A percentile compares a stretch with the other conserved stretches of the same genome.
Evolutionary conservation across 1,140 invertebrate species (phyloP).

Genomic region (Platyscapa corneri): DNA sequence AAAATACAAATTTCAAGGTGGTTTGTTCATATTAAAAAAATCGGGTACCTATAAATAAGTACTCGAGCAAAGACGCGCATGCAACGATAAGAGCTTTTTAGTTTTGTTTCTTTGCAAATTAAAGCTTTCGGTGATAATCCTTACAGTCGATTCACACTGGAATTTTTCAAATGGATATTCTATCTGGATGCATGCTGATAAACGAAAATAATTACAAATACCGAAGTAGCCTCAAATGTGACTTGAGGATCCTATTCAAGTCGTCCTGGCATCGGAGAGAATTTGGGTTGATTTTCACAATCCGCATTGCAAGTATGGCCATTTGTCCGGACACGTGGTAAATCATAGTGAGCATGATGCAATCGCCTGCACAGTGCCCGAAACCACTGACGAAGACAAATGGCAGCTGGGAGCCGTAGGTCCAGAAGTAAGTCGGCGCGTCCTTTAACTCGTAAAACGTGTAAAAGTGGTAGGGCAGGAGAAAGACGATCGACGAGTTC

Average conservation of each 20-base stretch:
- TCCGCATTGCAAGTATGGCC: conserved; percentile 59
- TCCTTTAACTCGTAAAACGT: conserved; percentile 58
- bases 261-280: conserved; percentile 47
- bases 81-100: not conserved
- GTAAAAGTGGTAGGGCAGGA: conserved; percentile 62
- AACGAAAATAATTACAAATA: conserved; percentile 49
- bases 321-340: conserved; percentile 66
- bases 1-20: too few species aligned
- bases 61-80: too few species aligned
- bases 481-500: conserved; percentile 55
- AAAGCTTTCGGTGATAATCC: not conserved
- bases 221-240: conserved; percentile 62
- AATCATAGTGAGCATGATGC: conserved; percentile 63
- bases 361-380: conserved; percentile 59
- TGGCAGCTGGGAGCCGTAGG: conserved; percentile 59
- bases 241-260: conserved; percentile 55
- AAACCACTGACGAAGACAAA: conserved; percentile 60
- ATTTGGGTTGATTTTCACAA: conserved; percentile 51
- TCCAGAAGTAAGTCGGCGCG: conserved; percentile 55
- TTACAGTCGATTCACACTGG: too few species aligned
- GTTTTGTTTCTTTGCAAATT: not conserved
- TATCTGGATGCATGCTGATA: too few species aligned
- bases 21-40: too few species aligned
- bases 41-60: too few species aligned
- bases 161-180: not conserved